Conservation (phyloP, 64 coral and sea anemone species). For the Porites australiensis region DNA sequence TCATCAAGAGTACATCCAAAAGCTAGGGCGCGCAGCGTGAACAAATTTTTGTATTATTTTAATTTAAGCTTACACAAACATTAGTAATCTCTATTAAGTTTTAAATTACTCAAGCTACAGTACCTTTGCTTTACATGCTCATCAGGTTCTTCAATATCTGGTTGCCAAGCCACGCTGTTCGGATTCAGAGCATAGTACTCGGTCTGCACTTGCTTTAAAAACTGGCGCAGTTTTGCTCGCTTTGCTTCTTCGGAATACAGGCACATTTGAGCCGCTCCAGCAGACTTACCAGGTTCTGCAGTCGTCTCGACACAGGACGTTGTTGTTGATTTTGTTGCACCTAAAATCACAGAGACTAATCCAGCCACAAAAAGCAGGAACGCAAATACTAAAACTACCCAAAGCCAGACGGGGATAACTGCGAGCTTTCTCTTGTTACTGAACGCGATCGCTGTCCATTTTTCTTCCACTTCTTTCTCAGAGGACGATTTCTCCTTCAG, state of each 20-base stretch:
- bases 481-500: neutral
- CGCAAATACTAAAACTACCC: neutral
- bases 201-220: conserved; percentile 61
- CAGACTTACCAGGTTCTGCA: neutral
- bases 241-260: conserved; percentile 24
- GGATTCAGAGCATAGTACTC: conserved; percentile 46
- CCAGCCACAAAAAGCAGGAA: conserved; percentile 35
- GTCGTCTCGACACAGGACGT: neutral
- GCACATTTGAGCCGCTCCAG: neutral
- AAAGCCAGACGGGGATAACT: neutral
- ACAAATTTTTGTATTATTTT: too few species aligned
- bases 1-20: too few species aligned
- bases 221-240: conserved; percentile 45
- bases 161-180: conserved; percentile 40
- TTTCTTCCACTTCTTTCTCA: neutral
- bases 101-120: neutral
- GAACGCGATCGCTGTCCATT: neutral
- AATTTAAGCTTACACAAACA: too few species aligned
- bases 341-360: neutral
- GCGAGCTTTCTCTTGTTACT: neutral
- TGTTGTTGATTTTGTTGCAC: neutral
- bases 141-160: neutral
- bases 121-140: conserved; percentile 65
- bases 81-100: too few species aligned
- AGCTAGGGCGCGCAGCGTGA: too few species aligned